Evolutionary conservation across 2,113 vertebrate species (phyloP).

Genomic region (Stegostoma tigrinum): DNA sequence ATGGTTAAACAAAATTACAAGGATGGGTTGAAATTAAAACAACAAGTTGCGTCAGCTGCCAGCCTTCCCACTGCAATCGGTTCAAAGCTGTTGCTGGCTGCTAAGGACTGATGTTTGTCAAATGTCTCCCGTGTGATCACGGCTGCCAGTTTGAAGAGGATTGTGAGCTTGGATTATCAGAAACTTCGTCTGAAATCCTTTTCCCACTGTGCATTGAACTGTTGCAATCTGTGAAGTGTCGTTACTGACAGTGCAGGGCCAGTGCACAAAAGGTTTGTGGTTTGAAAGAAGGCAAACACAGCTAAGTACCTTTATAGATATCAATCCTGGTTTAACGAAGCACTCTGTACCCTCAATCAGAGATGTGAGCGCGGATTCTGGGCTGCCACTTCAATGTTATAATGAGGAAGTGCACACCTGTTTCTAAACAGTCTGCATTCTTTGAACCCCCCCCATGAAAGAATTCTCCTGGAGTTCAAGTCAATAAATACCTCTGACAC

Average conservation of each 20-base stretch:
- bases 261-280: neutral
- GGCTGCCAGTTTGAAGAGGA: neutral
- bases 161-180: neutral
- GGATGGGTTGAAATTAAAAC: neutral
- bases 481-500: neutral
- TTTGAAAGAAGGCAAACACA: neutral
- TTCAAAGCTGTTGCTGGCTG: neutral
- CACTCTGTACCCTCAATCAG: neutral
- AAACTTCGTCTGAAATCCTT: neutral
- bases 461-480: neutral
- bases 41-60: neutral
- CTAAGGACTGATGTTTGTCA: neutral
- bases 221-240: neutral
- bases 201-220: neutral
- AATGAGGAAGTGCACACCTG: no score
- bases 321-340: neutral
- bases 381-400: no score
- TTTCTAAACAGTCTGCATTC: no score
- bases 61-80: neutral
- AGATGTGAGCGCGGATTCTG: neutral
- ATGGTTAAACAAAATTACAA: neutral
- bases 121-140: neutral
- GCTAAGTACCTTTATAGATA: neutral
- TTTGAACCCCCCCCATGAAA: no score
- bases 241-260: neutral